Percentiles rank a stretch among this genome's conserved stretches.
Conservation (phyloP, 2,113 vertebrate genomes). For the Pterocles gutturalis region DNA sequence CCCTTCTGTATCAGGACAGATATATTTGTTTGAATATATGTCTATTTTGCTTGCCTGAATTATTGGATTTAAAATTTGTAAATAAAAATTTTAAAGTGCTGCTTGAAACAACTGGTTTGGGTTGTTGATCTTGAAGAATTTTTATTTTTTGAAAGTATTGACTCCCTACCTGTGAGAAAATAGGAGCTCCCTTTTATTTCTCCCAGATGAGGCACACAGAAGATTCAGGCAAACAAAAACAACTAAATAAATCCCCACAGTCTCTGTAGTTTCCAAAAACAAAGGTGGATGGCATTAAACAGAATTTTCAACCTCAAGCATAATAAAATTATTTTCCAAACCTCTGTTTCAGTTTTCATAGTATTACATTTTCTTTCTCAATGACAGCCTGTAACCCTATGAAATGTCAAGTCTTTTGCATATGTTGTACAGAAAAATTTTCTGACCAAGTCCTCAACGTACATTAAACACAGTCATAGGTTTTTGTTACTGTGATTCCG, state of each 20-base stretch:
- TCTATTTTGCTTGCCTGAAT: background rate
- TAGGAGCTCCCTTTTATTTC: background rate
- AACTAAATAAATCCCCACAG: rapidly evolving
- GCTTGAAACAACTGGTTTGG: background rate
- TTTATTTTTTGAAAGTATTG: background rate
- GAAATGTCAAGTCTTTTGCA: background rate
- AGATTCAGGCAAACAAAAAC: background rate
- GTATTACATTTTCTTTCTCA: background rate
- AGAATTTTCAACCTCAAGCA: background rate
- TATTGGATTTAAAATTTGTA: background rate
- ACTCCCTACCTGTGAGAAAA: background rate
- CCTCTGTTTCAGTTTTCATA: rapidly evolving
- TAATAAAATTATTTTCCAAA: background rate
- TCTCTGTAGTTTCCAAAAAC: background rate
- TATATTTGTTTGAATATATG: no score
- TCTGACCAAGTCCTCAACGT: background rate
- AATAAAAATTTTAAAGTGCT: background rate
- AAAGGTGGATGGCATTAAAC: background rate
- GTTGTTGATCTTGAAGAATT: background rate
- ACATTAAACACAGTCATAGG: rapidly evolving
- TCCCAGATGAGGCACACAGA: background rate
- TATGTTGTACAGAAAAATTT: background rate
- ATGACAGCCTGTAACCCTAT: background rate
- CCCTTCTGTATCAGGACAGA: background rate
- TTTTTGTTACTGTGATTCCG: background rate